phyloP scores from a whole-genome alignment of 2,113 vertebrate genomes.

The Rhabdornis inornatus region DNA sequence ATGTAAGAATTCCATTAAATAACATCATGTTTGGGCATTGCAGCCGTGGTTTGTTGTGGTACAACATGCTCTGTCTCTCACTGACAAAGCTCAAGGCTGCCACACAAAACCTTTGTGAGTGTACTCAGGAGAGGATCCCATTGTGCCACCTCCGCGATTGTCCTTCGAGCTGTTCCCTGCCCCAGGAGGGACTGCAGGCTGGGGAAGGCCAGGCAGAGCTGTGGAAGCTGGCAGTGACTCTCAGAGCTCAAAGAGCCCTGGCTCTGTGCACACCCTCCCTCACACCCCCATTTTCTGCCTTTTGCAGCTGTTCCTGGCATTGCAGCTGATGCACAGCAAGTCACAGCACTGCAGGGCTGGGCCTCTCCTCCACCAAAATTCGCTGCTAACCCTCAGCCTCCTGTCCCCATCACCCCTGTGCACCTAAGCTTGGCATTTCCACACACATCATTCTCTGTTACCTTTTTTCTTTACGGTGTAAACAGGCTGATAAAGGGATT shows the following conservation, averaged over 20 bases:
- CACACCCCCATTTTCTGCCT: background rate
- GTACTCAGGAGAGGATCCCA: background rate
- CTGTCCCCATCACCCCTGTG: background rate
- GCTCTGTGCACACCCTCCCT: background rate
- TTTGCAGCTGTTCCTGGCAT: background rate
- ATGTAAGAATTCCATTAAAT: background rate
- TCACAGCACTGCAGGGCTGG: background rate
- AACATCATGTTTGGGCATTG: background rate
- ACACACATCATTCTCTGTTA: background rate
- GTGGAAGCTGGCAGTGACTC: background rate
- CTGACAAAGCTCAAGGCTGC: background rate
- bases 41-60: background rate
- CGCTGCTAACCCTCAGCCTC: background rate
- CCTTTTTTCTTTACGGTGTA: background rate
- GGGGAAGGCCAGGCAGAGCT: background rate
- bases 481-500: background rate
- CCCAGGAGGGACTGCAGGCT: background rate
- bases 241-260: background rate
- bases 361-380: background rate
- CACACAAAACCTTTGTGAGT: background rate
- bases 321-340: background rate
- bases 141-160: rapidly evolving
- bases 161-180: background rate
- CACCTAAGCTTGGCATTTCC: background rate
- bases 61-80: background rate